Evolutionary conservation across 2,113 vertebrate genomes (phyloP).

Genomic region (Actinemys pallida): DNA sequence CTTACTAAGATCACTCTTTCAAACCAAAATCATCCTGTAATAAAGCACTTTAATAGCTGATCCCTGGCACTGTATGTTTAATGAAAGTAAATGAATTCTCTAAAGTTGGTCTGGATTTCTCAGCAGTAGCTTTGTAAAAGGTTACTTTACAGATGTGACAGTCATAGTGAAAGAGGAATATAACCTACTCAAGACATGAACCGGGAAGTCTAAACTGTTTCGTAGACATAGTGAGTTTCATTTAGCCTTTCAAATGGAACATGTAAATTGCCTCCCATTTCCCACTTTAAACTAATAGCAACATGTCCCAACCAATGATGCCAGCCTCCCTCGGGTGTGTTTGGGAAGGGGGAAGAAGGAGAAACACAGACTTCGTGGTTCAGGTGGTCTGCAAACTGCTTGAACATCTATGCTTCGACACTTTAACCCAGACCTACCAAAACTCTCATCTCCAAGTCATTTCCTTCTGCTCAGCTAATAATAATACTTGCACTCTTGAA

Average conservation of each 20-base stretch:
- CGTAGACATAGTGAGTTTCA: slow-evolving; percentile 41
- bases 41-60: slow-evolving; percentile 18
- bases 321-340: background rate
- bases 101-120: slow-evolving; percentile 63
- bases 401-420: background rate
- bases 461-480: background rate
- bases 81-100: slow-evolving; percentile 50
- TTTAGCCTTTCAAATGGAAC: slow-evolving; percentile 31
- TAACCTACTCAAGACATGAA: slow-evolving; percentile 53
- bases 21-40: slow-evolving; percentile 39
- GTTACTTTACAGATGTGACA: slow-evolving; percentile 31
- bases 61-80: slow-evolving; percentile 18
- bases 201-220: slow-evolving; percentile 57
- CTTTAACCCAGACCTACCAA: background rate
- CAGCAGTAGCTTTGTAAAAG: slow-evolving; percentile 49
- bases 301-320: background rate
- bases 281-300: slow-evolving; percentile 49
- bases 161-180: slow-evolving; percentile 72
- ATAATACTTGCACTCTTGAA: background rate
- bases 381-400: background rate
- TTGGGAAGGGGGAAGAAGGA: background rate
- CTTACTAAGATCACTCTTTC: slow-evolving; percentile 44
- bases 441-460: background rate
- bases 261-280: slow-evolving; percentile 54
- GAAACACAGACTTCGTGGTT: background rate